Evolutionary conservation across 37 sponge, comb jelly and placozoan genomes (phyloP).

Genomic region (Dysidea cf. avara): DNA sequence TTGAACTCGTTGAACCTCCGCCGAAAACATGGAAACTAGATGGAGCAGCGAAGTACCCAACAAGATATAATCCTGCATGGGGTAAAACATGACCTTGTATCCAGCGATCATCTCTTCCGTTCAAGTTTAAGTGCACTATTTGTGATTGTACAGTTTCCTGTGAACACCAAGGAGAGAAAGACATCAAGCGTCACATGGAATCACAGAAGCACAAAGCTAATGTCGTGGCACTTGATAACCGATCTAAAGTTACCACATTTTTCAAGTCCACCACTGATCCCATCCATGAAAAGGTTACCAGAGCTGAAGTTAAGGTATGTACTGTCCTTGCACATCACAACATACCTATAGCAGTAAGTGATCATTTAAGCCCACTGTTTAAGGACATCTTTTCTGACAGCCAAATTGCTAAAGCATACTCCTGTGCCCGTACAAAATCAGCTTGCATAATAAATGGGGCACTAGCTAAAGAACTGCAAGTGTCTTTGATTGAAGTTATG

Average conservation of each 20-base stretch:
- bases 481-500: too few species aligned
- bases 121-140: too few species aligned
- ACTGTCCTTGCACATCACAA: conserved; percentile 48
- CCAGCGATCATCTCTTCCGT: too few species aligned
- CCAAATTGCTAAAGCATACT: conserved; percentile 34
- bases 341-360: conserved; percentile 21
- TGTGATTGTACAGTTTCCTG: too few species aligned
- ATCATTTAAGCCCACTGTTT: conserved; percentile 39
- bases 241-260: background rate
- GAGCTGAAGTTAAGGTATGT: conserved; percentile 28
- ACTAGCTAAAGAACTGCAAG: conserved; percentile 5
- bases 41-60: too few species aligned
- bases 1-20: too few species aligned
- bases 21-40: too few species aligned
- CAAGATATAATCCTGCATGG: too few species aligned
- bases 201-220: conserved; percentile 27
- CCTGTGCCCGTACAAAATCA: conserved; percentile 34
- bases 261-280: background rate
- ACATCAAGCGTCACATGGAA: conserved; percentile 47
- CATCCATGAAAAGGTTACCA: conserved; percentile 18
- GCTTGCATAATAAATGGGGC: conserved; percentile 32
- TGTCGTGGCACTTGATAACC: conserved; percentile 6
- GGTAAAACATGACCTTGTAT: too few species aligned
- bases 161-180: conserved; percentile 7
- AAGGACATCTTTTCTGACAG: conserved; percentile 53